Evolutionary conservation across 2,888 invertebrate genomes (phyloP).

Genomic region (Acheta domesticus): DNA sequence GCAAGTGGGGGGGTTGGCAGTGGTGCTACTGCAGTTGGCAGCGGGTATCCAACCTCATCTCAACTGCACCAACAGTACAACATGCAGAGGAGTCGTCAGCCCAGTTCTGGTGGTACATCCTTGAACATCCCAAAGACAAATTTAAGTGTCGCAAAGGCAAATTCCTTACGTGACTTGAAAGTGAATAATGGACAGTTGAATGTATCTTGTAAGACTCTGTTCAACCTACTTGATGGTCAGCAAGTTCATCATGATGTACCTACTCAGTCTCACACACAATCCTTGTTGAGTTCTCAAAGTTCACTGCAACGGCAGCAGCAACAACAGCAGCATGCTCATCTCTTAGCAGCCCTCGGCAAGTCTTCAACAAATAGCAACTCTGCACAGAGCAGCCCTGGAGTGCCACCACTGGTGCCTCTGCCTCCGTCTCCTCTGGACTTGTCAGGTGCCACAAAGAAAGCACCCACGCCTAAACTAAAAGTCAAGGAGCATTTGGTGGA

Average conservation of each 20-base stretch:
- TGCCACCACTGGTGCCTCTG: slow-evolving; percentile 7
- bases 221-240: slow-evolving; percentile 51
- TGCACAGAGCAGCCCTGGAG: neutral
- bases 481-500: slow-evolving; percentile 51
- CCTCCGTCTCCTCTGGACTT: slow-evolving; percentile 22
- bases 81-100: slow-evolving; percentile 40
- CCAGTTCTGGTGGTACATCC: slow-evolving; percentile 34
- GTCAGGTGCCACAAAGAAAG: slow-evolving; percentile 36
- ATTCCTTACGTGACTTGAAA: neutral
- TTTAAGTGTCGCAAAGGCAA: neutral
- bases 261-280: neutral
- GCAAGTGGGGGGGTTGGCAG: neutral
- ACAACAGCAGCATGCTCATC: slow-evolving; percentile 28
- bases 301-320: slow-evolving; percentile 19
- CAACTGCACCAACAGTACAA: slow-evolving; percentile 25
- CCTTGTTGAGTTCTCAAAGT: neutral
- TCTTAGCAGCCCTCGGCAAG: slow-evolving; percentile 34
- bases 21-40: neutral
- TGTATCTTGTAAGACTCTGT: slow-evolving; percentile 52
- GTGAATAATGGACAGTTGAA: slow-evolving; percentile 22
- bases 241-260: slow-evolving; percentile 24
- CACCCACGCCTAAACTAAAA: slow-evolving; percentile 47
- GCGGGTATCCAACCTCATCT: neutral
- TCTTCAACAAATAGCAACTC: slow-evolving; percentile 24
- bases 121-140: neutral